phyloP scores from a whole-genome alignment of 1,140 invertebrate species.

The Campoletis sonorensis region DNA sequence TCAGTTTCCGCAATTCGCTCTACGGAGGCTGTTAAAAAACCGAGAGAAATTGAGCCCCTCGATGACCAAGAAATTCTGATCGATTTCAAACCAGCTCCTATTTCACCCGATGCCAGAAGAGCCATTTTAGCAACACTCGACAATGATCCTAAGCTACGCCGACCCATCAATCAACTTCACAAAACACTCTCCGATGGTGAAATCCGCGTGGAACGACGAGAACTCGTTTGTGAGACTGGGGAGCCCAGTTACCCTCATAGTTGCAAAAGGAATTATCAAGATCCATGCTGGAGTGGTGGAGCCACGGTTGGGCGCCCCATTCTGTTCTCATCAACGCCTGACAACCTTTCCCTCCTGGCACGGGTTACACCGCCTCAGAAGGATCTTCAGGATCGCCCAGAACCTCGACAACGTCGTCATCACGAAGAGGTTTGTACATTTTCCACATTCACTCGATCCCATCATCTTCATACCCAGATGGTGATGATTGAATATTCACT shows the following conservation, averaged over 20 bases:
- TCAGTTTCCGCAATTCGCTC: slow-evolving; percentile 26
- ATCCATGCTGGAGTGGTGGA: slow-evolving; percentile 71
- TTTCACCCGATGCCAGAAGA: slow-evolving; percentile 79
- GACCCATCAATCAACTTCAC: slow-evolving; percentile 80
- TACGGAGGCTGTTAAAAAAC: not conserved
- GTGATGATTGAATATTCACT: not conserved
- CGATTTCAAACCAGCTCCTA: slow-evolving; percentile 87
- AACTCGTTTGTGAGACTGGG: slow-evolving; percentile 70
- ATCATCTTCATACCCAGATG: not conserved
- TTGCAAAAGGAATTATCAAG: slow-evolving; percentile 72
- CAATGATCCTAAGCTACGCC: slow-evolving; percentile 73
- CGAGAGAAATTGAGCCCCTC: slow-evolving; percentile 48
- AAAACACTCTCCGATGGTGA: slow-evolving; percentile 90
- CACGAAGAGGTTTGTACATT: slow-evolving; percentile 69
- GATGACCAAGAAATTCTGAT: slow-evolving; percentile 90
- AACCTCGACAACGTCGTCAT: slow-evolving; percentile 49
- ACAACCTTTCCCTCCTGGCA: slow-evolving; percentile 70
- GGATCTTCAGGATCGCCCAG: slow-evolving; percentile 50
- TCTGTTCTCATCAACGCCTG: slow-evolving; percentile 75
- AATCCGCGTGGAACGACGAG: slow-evolving; percentile 82
- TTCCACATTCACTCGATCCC: slow-evolving; percentile 20
- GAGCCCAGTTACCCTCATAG: slow-evolving; percentile 74
- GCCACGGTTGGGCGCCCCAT: slow-evolving; percentile 66
- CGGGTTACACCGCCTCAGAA: slow-evolving; percentile 63
- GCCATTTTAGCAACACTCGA: slow-evolving; percentile 66